Evolutionary conservation across 2,888 invertebrate genomes (phyloP).

Genomic region (Megamerina dolium): DNA sequence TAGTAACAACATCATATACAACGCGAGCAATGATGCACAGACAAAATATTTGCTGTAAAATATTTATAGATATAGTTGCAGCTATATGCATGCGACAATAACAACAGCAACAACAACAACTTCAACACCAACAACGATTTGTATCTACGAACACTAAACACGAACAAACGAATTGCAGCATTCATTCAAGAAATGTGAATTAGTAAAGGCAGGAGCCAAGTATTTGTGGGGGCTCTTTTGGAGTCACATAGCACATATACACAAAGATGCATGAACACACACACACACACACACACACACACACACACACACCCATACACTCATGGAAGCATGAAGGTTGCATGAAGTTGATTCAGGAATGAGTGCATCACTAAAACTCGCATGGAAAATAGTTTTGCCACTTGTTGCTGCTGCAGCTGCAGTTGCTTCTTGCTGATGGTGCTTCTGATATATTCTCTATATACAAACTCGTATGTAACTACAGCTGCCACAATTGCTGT

Average conservation of each 20-base stretch:
- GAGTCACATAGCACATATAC: background rate
- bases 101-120: conserved; percentile 3
- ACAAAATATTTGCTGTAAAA: too few relatives aligned
- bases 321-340: background rate
- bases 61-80: background rate
- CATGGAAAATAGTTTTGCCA: conserved; percentile 32
- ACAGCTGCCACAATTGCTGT: background rate
- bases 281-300: background rate
- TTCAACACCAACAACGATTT: background rate
- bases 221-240: background rate
- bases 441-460: too few relatives aligned
- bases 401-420: conserved; percentile 28
- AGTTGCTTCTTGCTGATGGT: background rate
- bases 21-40: too few relatives aligned
- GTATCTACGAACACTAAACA: background rate
- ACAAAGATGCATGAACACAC: background rate
- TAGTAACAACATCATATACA: too few relatives aligned
- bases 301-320: too few relatives aligned
- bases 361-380: conserved; percentile 1
- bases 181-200: conserved; percentile 3
- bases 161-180: conserved; percentile 4
- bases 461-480: too few relatives aligned
- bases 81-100: background rate
- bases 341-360: conserved; percentile 2
- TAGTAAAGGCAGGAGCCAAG: background rate